Percentiles rank a stretch among this genome's conserved stretches.
Evolutionary conservation across 2,113 vertebrate species (phyloP).

Genomic region (Pelobates fuscus): DNA sequence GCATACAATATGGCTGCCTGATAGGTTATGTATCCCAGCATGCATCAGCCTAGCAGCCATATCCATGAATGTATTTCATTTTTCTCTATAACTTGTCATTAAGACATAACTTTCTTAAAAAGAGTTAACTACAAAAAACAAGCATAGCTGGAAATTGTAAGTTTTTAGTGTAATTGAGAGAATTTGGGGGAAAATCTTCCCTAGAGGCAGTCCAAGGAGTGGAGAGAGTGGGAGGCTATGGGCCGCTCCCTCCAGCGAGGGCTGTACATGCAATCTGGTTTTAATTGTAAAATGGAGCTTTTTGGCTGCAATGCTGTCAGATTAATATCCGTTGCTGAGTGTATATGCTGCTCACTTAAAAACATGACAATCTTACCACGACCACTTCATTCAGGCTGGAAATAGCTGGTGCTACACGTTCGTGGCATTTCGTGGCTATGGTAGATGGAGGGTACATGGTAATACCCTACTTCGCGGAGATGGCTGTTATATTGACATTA

Average conservation of each 20-base stretch:
- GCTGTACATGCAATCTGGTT: constrained; percentile 26
- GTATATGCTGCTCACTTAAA: no score
- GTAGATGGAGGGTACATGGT: no score
- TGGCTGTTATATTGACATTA: no score
- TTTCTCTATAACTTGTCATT: neutral
- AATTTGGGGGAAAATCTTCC: neutral
- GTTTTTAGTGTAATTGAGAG: neutral
- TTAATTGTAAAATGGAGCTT: constrained; percentile 14
- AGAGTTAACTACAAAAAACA: neutral
- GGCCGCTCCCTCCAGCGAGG: neutral
- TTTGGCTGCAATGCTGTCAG: constrained; percentile 16
- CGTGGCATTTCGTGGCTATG: no score
- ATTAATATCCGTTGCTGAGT: no score
- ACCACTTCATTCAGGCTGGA: no score
- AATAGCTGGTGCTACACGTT: no score
- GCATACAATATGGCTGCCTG: no score
- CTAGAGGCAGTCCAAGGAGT: constrained; percentile 11
- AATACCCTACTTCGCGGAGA: no score
- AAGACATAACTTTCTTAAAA: neutral
- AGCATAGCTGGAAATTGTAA: neutral
- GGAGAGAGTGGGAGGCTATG: constrained; percentile 20
- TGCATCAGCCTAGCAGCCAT: no score
- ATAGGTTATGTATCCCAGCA: no score
- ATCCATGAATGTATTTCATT: neutral
- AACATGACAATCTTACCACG: no score